Base-by-base conservation (phyloP, 2,888 invertebrate genomes). In the Uloborus plumipes region DNA sequence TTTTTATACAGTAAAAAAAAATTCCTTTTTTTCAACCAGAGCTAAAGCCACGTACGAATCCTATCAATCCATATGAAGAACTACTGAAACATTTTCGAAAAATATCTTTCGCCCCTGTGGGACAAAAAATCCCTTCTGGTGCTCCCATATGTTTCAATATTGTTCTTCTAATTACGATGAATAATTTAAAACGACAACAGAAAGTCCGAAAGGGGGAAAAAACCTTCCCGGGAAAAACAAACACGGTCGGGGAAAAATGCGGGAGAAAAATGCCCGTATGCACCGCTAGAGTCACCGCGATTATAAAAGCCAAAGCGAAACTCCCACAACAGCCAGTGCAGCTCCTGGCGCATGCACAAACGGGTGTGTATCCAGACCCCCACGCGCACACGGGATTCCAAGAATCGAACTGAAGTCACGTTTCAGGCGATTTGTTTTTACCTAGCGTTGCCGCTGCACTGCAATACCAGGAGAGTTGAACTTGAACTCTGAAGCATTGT, bases 291-390 rank as follows among this genome's bases (percentile, higher is more conserved):
- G 51, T n/a, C 16, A 16, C 67, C 49, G 7, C 62, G 14, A 15
- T 70, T 77, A 77, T 77, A 77, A 77, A 77, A 77, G 69, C 55
- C 47, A 18, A 51, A 51, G 26, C 39, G 13, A 20, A 50, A 62
- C 64, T 55, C 77, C 15, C 18, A 39, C 22, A 61, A 16, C 64
- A 53, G 70, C 77, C 77, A 77, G 77, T 62, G 9, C 53, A 77
- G 69, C 64, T 70, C 70, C 77, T 77, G 77, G 77, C 77, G 64
- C 61, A 62, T 55, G 55, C 20, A 55, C 16, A 18, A 11, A 18
- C 39, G 39, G 39, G 7, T 7, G 31, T 31, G 7, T 39, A 11
- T 39, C 11, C 1, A 39, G 39, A 39, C 39, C 39, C 39, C 39
- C 39, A 26, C 26, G 26, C 39, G 39, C 39, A 31, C 31, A 39